Evolutionary conservation across 2,888 invertebrate genomes (phyloP), one percentile per base, ranked within the genome.

Genomic region (Agrotis ipsilon): DNA sequence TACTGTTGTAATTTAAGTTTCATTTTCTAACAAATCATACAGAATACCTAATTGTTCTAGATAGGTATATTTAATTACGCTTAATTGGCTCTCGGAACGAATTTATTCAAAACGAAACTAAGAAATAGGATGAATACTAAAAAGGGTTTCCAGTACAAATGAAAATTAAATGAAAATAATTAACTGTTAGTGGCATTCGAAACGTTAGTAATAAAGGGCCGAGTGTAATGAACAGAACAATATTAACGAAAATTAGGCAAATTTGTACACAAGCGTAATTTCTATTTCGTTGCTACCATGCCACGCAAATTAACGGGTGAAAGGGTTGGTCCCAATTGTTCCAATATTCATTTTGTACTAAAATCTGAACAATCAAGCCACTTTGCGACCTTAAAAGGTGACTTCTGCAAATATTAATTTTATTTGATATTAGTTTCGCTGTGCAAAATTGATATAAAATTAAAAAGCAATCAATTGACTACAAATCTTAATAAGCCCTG

Each of bases 201-300:
- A 90, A 87, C 85, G 86, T 86, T 82, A 82, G 86, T 84, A 89
- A 89, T 90, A 89, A 90, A 89, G 84, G 88, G 82, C 81, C 80
- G 75, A 82, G 84, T 85, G 85, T 90, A 90, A 90, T 90, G 88
- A 88, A 90, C 90, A 91, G 87, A 89, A 87, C 87, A 83, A 89
- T 89, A 90, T 89, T 90, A 89, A 88, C 86, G 86, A 84, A 89
- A 90, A 92, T 91, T 90, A 90, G 86, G 87, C 87, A 85, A 90
- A 93, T 91, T 91, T 89, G 88, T 89, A 86, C 87, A 87, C 87
- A 81, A 83, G 82, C 85, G 86, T 88, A 89, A 91, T 92, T 92
- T 91, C 90, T 91, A 91, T 91, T 91, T 87, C 83, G 78, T 84
- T 86, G 83, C 90, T 88, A 89, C 89, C 88, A 64, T 87, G 86